phyloP scores from a whole-genome alignment of 1,140 invertebrate species.

The Acyrthosiphon pisum region DNA sequence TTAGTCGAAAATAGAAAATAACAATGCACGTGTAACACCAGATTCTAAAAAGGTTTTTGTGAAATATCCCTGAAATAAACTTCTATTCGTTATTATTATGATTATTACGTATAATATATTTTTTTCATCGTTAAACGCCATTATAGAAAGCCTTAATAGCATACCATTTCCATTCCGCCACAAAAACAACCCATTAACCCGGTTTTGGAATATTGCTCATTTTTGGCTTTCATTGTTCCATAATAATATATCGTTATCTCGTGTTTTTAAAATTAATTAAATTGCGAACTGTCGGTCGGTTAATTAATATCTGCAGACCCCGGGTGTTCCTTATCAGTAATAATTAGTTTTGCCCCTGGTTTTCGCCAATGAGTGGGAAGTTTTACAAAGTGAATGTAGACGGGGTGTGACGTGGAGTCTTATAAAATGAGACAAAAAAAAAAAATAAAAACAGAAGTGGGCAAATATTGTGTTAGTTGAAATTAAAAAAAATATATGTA shows the following conservation, averaged over 20 bases:
- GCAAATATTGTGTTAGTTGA: background rate
- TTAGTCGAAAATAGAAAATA: background rate
- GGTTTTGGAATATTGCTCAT: constrained; percentile 41
- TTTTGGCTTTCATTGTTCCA: constrained; percentile 51
- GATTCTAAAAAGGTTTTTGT: background rate
- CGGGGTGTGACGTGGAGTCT: background rate
- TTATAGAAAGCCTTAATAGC: constrained; percentile 32
- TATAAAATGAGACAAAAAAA: background rate
- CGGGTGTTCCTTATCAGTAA: constrained; percentile 53
- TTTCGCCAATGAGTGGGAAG: constrained; percentile 37
- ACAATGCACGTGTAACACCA: background rate
- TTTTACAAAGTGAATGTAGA: constrained; percentile 10
- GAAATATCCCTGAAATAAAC: background rate
- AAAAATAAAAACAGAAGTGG: constrained; percentile 30
- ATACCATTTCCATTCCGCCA: background rate
- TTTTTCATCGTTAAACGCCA: background rate
- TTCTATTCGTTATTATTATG: background rate
- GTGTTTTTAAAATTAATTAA: constrained; percentile 55
- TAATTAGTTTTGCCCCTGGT: constrained; percentile 40
- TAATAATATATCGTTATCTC: constrained; percentile 50
- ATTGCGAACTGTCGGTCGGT: constrained; percentile 49
- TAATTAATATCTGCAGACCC: constrained; percentile 47
- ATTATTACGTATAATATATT: background rate
- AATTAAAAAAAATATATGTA: background rate
- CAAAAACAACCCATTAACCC: constrained; percentile 31